Conservation (phyloP, 1,140 invertebrate species). For the Nasonia vitripennis region DNA sequence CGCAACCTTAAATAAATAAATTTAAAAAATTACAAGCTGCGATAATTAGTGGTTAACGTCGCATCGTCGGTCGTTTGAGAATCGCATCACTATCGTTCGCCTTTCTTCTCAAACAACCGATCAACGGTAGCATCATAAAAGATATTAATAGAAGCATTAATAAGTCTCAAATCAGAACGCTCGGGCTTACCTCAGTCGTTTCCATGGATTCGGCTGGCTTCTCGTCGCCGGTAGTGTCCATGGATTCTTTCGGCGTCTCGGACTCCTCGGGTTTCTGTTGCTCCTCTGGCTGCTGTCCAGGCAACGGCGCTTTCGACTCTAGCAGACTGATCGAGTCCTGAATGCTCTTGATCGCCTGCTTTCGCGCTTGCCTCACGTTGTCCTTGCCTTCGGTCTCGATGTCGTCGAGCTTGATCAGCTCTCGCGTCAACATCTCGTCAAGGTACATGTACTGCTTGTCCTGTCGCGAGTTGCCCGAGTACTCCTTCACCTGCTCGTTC, state of each 20-base stretch:
- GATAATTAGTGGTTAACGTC: background rate
- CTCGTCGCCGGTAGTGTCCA: conserved; percentile 3
- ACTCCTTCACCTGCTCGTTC: conserved; percentile 86
- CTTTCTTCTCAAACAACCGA: conserved; percentile 11
- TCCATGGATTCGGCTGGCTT: conserved; percentile 40
- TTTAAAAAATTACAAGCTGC: conserved; percentile 26
- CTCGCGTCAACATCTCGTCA: conserved; percentile 96
- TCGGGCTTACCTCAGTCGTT: conserved; percentile 20
- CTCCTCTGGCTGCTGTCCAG: conserved; percentile 52
- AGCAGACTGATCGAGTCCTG: conserved; percentile 89
- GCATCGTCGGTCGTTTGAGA: background rate
- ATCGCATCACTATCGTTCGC: background rate
- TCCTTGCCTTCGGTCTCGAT: conserved; percentile 94
- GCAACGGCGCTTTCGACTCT: conserved; percentile 79
- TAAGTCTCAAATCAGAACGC: background rate
- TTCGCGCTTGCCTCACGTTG: conserved; percentile 88
- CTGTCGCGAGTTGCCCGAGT: conserved; percentile 81
- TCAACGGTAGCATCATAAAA: background rate
- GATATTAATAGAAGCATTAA: background rate
- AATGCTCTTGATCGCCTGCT: conserved; percentile 91
- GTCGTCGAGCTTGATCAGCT: conserved; percentile 92
- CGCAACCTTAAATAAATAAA: conserved; percentile 49
- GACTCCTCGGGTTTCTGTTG: conserved; percentile 13
- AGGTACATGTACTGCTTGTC: conserved; percentile 92
- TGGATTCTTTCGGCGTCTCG: conserved; percentile 45